A percentile compares a stretch with the other conserved stretches of the same genome.
These are phyloP conservation scores for Barnardius zonarius DNA, from an alignment of 2,113 vertebrate genomes.

Conservation along the genomic window DNA sequence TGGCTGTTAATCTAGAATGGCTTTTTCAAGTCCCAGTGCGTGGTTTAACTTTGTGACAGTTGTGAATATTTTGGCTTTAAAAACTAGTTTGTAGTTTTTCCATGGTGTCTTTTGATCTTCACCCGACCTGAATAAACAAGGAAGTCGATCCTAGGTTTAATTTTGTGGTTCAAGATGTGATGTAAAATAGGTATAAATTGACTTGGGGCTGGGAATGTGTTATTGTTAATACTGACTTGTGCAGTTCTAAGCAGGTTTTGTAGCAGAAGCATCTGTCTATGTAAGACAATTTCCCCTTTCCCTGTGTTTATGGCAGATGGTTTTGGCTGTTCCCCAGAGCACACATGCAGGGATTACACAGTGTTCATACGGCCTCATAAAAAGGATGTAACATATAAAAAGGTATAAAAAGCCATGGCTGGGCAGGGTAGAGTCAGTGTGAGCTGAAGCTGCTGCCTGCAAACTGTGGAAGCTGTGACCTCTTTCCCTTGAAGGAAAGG, in stretches of 20 bases:
- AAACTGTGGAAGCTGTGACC: neutral
- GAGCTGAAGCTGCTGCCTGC: neutral
- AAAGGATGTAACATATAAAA: neutral
- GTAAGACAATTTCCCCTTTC: neutral
- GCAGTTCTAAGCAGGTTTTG: neutral
- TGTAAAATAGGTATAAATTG: neutral
- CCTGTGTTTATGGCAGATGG: neutral
- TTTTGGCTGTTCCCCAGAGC: neutral
- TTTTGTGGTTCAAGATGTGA: neutral
- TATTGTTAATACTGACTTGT: neutral
- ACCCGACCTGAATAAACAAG: neutral
- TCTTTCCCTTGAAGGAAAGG: neutral
- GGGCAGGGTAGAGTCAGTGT: too few species aligned
- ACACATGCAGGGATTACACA: fast-evolving
- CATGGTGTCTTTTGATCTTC: neutral
- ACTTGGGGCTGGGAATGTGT: neutral
- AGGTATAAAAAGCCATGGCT: neutral
- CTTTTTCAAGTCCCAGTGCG: neutral
- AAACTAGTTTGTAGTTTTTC: neutral
- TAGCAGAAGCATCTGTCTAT: neutral
- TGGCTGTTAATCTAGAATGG: neutral
- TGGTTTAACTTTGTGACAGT: neutral
- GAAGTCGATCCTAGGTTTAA: neutral
- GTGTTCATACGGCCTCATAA: neutral
- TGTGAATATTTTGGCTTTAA: neutral